Evolutionary conservation across 2,888 invertebrate genomes (phyloP).

Genomic region (Campoletis raptor): DNA sequence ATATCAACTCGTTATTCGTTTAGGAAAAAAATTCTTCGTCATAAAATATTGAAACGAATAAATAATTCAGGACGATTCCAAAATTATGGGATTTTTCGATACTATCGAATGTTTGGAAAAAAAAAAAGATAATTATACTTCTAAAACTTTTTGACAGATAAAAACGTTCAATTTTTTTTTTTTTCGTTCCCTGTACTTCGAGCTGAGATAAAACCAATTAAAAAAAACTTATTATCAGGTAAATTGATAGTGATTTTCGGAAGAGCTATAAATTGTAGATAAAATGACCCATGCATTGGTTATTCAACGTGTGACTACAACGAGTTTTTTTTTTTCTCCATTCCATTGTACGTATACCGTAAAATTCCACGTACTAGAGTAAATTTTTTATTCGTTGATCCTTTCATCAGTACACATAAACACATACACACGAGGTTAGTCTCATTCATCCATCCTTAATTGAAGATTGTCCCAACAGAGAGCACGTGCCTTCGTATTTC

Average conservation of each 20-base stretch:
- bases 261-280: background rate
- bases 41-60: no score
- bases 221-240: background rate
- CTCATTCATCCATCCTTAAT: conserved; percentile 42
- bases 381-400: conserved; percentile 19
- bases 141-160: background rate
- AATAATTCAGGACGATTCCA: background rate
- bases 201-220: background rate
- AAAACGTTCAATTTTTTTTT: background rate
- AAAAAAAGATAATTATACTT: no score
- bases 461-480: conserved; percentile 32
- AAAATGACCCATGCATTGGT: background rate
- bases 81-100: background rate
- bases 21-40: background rate
- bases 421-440: background rate
- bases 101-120: background rate
- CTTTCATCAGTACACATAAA: background rate
- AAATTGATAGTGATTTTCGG: background rate
- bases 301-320: background rate
- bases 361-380: conserved; percentile 29
- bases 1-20: background rate
- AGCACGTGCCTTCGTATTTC: conserved; percentile 53
- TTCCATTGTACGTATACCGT: conserved; percentile 2
- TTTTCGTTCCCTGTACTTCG: background rate
- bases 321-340: background rate